Conservation (phyloP, 2,888 invertebrate species). For the Eubasilissa splendida region DNA sequence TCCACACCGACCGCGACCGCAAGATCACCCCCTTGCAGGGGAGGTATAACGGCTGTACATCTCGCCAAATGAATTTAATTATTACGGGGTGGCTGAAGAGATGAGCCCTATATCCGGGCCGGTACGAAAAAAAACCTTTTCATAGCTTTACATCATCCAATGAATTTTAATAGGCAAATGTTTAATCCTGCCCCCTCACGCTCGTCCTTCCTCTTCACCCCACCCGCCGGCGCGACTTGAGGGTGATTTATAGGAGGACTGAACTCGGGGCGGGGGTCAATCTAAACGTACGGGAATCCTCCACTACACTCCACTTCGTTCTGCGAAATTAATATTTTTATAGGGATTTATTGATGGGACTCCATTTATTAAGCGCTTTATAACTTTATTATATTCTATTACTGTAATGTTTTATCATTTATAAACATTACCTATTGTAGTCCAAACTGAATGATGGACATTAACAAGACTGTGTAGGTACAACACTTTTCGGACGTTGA, state of each 20-base stretch:
- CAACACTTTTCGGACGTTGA: too few relatives aligned
- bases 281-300: not conserved
- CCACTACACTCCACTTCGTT: constrained; percentile 12
- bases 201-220: not conserved
- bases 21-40: not conserved
- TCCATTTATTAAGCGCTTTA: not conserved
- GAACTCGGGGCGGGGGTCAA: constrained; percentile 7
- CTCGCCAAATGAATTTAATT: constrained; percentile 49
- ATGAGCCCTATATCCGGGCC: constrained; percentile 41
- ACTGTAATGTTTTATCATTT: too few relatives aligned
- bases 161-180: constrained; percentile 50
- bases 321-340: constrained; percentile 11
- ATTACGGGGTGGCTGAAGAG: constrained; percentile 42
- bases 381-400: too few relatives aligned
- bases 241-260: constrained; percentile 26
- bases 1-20: constrained; percentile 17
- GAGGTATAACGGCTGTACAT: constrained; percentile 14
- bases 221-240: not conserved
- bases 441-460: too few relatives aligned
- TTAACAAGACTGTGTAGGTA: too few relatives aligned
- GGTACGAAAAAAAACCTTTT: constrained; percentile 35
- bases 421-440: too few relatives aligned
- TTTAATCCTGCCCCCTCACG: constrained; percentile 34
- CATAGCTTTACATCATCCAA: constrained; percentile 43
- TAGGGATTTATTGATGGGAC: constrained; percentile 13